Base-by-base conservation (phyloP, 2,888 invertebrate genomes). In the Eledona agricola region DNA sequence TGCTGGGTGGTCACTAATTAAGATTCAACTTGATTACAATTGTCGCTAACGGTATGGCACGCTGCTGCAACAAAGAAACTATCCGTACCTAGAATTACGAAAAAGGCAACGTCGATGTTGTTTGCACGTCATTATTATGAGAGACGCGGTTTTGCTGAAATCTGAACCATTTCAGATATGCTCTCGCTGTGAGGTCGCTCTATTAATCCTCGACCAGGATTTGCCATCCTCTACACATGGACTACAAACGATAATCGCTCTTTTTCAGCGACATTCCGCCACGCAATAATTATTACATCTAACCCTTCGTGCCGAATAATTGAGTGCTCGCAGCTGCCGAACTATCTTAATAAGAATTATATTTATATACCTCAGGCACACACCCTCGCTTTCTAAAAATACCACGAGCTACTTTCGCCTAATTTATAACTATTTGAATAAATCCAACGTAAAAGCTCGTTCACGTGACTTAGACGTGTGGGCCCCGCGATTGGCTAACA, bases 1-100 rank as follows among this genome's bases (percentile, higher is more conserved):
- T 74, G 73, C 68, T 76, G 77, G 77, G 77, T 77, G 77, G 77
- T 72, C 76, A 71, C 76, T 77, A 77, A 77, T 77, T 77, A 77
- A 77, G 75, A 77, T 77, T 77, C 77, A 76, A 71, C 71, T 72
- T 76, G 77, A 77, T 77, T 77, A 71, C 76, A 76, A 77, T 76
- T 77, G 75, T 76, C 72, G 73, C 74, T 75, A 76, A 75, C 74
- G 74, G 76, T 77, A 76, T 69, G 76, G 73, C 74, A 76, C 75
- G 73, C 74, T 62, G 67, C 67, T 67, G 66, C 62, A 69, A 72
- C 73, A 72, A 72, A 74, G 72, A 71, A 70, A 71, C 72, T 70
- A 70, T 68, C 69, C 66, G 69, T 74, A 74, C 73, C 67, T 70
- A 72, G 73, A 73, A 72, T 64, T 73, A 72, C 74, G 71, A 74